Conservation (phyloP, 1,140 invertebrate species). For the Cylas formicarius region DNA sequence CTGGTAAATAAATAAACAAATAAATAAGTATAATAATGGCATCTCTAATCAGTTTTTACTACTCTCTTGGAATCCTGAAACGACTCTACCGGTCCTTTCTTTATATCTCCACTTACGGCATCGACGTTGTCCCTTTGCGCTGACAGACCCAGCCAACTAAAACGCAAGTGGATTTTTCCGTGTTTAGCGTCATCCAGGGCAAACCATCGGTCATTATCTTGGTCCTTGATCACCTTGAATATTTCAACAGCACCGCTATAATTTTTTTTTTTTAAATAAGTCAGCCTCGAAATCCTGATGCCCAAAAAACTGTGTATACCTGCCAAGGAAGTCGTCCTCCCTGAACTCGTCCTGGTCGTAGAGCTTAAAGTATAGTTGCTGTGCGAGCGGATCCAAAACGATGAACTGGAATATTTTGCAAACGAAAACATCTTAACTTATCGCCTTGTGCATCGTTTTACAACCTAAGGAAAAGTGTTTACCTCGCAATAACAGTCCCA, state of each 20-base stretch:
- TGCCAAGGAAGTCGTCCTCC: slow-evolving; percentile 72
- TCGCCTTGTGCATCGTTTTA: not conserved
- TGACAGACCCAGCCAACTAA: slow-evolving; percentile 78
- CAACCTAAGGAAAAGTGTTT: slow-evolving; percentile 37
- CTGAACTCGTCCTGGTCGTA: slow-evolving; percentile 74
- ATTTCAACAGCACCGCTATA: slow-evolving; percentile 52
- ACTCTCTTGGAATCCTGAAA: too few relatives aligned
- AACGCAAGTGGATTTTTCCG: slow-evolving; percentile 77
- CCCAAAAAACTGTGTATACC: slow-evolving; percentile 46
- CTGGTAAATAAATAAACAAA: too few relatives aligned
- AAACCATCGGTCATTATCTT: slow-evolving; percentile 73
- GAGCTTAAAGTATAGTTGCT: slow-evolving; percentile 44
- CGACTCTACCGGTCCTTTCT: too few relatives aligned
- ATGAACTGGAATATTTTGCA: slow-evolving; percentile 26
- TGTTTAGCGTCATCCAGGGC: slow-evolving; percentile 86
- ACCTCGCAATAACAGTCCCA: slow-evolving; percentile 93
- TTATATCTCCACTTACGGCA: slow-evolving; percentile 42
- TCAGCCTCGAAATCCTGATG: slow-evolving; percentile 7
- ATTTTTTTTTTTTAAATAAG: slow-evolving; percentile 2
- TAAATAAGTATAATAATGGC: too few relatives aligned
- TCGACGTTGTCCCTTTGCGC: slow-evolving; percentile 61
- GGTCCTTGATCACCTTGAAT: slow-evolving; percentile 54
- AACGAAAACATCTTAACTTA: slow-evolving; percentile 2
- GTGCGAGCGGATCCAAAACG: slow-evolving; percentile 29
- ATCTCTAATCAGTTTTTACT: too few relatives aligned